Evolutionary conservation across 1,140 invertebrate genomes (phyloP).

Genomic region (Drosophila lacertosa): DNA sequence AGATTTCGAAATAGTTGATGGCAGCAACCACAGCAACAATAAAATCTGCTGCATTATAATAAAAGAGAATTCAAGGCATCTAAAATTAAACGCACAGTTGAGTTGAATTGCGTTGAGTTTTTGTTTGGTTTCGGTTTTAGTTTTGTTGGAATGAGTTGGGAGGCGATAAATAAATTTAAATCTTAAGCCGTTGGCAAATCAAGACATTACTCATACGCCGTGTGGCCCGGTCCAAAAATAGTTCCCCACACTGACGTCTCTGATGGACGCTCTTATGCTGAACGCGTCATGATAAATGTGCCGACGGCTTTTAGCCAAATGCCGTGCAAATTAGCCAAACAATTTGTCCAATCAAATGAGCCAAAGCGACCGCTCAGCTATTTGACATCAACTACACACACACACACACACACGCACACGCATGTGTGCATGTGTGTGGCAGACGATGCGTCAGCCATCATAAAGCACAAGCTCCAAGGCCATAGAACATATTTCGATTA

Average conservation of each 20-base stretch:
- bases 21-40: conserved; percentile 9
- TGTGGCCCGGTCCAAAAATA: conserved; percentile 60
- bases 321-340: conserved; percentile 68
- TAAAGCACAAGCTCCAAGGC: conserved; percentile 36
- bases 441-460: conserved; percentile 37
- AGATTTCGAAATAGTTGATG: conserved; percentile 36
- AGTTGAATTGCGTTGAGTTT: conserved; percentile 17
- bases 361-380: conserved; percentile 16
- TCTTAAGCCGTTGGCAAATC: conserved; percentile 74
- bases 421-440: neutral
- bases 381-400: neutral
- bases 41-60: conserved; percentile 13
- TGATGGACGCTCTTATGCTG: conserved; percentile 49
- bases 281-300: conserved; percentile 67
- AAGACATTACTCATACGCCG: conserved; percentile 79
- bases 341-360: conserved; percentile 67
- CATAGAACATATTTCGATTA: conserved; percentile 10
- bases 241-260: conserved; percentile 27
- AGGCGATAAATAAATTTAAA: conserved; percentile 74
- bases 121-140: neutral
- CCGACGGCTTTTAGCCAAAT: conserved; percentile 62
- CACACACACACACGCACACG: neutral
- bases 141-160: neutral
- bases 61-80: conserved; percentile 50
- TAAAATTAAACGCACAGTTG: conserved; percentile 55